These are phyloP conservation scores for Yasuhikotakia modesta DNA, from an alignment of 2,797 vertebrate genomes.

Conservation along the genomic window DNA sequence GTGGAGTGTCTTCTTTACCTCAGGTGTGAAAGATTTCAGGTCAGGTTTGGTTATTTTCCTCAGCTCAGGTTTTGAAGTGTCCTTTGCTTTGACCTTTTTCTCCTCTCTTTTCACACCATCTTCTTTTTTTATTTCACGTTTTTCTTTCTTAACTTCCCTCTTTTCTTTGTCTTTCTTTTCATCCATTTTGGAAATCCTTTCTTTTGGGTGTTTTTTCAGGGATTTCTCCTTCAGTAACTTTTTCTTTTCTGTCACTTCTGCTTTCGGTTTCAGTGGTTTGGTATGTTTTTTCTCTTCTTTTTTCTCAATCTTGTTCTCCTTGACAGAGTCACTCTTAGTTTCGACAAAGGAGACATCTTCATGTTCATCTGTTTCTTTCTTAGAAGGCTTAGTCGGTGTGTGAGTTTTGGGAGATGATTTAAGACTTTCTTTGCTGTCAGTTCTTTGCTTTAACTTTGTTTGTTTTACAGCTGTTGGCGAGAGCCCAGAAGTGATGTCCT, in stretches of 20 bases:
- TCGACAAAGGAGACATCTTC: conserved; percentile 81
- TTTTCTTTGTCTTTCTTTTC: conserved; percentile 99
- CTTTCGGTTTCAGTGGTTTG: conserved; percentile 83
- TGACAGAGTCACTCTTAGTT: conserved; percentile 82
- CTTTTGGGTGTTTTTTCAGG: conserved; percentile 90
- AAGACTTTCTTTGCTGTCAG: conserved; percentile 98
- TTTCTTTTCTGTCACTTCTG: conserved; percentile 90
- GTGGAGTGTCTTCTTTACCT: conserved; percentile 94
- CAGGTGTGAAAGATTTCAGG: conserved; percentile 93
- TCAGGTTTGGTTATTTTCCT: conserved; percentile 92
- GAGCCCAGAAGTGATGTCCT: conserved; percentile 86
- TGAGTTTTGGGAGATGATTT: conserved; percentile 87
- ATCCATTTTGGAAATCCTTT: conserved; percentile 90
- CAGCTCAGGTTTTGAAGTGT: conserved; percentile 83
- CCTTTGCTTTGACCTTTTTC: conserved; percentile 90
- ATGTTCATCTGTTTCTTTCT: conserved; percentile 83
- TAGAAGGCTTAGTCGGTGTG: conserved; percentile 77
- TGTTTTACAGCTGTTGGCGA: conserved; percentile 85
- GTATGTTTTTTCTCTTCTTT: conserved; percentile 82
- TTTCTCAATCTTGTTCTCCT: conserved; percentile 84
- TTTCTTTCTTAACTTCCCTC: conserved; percentile 91
- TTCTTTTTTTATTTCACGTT: conserved; percentile 88
- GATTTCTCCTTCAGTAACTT: conserved; percentile 90
- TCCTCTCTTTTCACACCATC: conserved; percentile 89
- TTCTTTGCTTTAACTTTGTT: conserved; percentile 93